phyloP scores from a whole-genome alignment of 2,888 invertebrate genomes.

The Calephelis perditalis region DNA sequence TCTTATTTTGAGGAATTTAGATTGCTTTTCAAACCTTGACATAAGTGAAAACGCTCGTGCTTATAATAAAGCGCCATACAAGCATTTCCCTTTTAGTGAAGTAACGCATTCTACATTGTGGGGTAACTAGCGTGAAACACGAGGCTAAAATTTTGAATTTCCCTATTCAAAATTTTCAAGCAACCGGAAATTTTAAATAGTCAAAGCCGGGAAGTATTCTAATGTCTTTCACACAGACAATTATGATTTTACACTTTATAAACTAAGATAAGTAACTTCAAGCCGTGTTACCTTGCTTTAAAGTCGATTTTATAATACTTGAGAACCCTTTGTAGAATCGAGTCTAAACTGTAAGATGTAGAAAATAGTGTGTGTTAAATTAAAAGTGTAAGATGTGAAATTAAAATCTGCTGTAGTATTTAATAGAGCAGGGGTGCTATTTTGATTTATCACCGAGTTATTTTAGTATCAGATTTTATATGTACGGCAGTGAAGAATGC shows the following conservation, averaged over 20 bases:
- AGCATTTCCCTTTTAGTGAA: no score
- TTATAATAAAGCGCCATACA: no score
- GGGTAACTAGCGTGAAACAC: not conserved
- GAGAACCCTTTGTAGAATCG: not conserved
- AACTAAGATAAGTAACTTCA: not conserved
- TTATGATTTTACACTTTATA: conserved; percentile 9
- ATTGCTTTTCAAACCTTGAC: no score
- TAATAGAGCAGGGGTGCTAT: conserved; percentile 1
- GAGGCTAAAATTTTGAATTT: not conserved
- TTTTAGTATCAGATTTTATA: not conserved
- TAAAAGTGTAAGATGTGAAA: conserved; percentile 21
- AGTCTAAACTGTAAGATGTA: not conserved
- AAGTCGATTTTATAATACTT: not conserved
- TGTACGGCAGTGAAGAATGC: not conserved
- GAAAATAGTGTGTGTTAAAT: conserved; percentile 15
- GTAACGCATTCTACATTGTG: no score
- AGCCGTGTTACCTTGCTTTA: not conserved
- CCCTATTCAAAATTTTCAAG: conserved; percentile 4
- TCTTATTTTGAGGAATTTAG: no score
- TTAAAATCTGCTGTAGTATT: conserved; percentile 24
- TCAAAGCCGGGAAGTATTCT: conserved; percentile 7
- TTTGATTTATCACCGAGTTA: no score
- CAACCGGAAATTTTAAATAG: conserved; percentile 10
- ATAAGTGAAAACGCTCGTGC: no score
- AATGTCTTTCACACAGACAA: conserved; percentile 11